These are phyloP conservation scores for Caenorhabditis plicata DNA, from an alignment of 2,888 invertebrate genomes.

Conservation along the genomic window DNA sequence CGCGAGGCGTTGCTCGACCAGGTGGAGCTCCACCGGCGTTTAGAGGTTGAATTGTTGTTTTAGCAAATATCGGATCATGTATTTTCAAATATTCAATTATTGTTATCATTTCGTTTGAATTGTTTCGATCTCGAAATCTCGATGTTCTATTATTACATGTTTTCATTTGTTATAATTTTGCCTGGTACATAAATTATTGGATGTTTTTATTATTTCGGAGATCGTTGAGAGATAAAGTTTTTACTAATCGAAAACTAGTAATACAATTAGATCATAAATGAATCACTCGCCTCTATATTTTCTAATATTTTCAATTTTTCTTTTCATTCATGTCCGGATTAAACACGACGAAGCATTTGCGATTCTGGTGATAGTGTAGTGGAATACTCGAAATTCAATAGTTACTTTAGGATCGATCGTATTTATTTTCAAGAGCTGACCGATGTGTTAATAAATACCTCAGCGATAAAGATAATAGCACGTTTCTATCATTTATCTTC, in stretches of 20 bases:
- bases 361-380: no score
- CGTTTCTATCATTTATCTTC: neutral
- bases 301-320: conserved; percentile 9
- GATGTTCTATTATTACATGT: neutral
- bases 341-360: conserved; percentile 4
- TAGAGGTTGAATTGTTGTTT: conserved; percentile 26
- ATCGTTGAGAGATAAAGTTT: conserved; percentile 7
- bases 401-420: conserved; percentile 4
- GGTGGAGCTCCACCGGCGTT: conserved; percentile 40
- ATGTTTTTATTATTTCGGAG: conserved; percentile 1
- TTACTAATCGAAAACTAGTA: neutral
- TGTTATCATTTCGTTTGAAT: neutral
- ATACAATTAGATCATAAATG: neutral
- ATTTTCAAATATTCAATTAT: no score
- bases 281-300: conserved; percentile 8
- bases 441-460: conserved; percentile 8
- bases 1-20: conserved; percentile 46
- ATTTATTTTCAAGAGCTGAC: conserved; percentile 3
- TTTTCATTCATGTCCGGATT: conserved; percentile 13
- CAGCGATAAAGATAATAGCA: neutral
- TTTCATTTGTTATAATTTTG: neutral
- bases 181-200: neutral
- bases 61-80: neutral
- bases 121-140: neutral
- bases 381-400: no score